Evolutionary conservation across 2,888 invertebrate genomes (phyloP).

Genomic region (Eledone cirrhosa): DNA sequence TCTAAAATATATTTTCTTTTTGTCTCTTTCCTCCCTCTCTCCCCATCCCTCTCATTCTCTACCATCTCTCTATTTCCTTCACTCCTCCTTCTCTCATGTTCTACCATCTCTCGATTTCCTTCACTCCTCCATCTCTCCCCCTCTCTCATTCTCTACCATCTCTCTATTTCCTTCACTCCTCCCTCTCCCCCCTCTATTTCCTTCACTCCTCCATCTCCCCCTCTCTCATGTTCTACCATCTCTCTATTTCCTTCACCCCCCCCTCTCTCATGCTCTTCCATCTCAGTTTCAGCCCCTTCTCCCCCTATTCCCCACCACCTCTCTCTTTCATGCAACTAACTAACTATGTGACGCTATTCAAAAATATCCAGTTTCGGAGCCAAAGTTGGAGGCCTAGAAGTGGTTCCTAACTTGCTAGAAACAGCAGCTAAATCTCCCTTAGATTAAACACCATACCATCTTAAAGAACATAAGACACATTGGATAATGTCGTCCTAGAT

Average conservation of each 20-base stretch:
- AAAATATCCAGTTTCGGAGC: too few species aligned
- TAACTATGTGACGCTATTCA: too few species aligned
- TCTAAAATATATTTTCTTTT: not conserved
- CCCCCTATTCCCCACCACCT: not conserved
- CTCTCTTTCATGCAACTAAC: too few species aligned
- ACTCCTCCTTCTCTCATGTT: slow-evolving; percentile 13
- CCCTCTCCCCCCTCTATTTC: not conserved
- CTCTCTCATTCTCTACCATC: not conserved
- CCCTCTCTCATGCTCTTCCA: not conserved
- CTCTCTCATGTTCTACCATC: not conserved
- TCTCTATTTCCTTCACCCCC: slow-evolving; percentile 8
- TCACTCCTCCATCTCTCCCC: slow-evolving; percentile 3
- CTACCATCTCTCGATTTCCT: slow-evolving; percentile 14
- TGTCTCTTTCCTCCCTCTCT: not conserved
- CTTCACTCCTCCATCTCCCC: not conserved
- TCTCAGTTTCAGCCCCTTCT: not conserved
- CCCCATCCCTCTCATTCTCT: not conserved
- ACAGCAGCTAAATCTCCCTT: too few species aligned
- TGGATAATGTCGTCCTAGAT: too few species aligned
- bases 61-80: not conserved
- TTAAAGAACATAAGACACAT: too few species aligned
- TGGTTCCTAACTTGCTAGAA: too few species aligned
- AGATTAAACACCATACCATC: too few species aligned
- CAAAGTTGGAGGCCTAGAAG: too few species aligned
- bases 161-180: not conserved